Percentiles rank a stretch among this genome's conserved stretches.
phyloP scores from a whole-genome alignment of 2,888 invertebrate species.

The Sisyra terminalis region DNA sequence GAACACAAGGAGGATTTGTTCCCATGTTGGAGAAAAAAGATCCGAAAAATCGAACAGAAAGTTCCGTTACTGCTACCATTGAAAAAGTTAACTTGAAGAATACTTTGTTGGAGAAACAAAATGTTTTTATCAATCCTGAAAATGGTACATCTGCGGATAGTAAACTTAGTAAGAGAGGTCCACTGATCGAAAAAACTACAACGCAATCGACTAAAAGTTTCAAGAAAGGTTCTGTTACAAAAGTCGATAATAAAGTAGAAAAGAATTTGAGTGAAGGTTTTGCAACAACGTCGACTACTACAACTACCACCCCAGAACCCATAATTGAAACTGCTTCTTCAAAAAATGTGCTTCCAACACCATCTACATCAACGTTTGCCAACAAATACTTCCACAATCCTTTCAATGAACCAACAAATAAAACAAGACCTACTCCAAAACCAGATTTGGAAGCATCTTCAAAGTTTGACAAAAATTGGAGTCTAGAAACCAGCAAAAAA shows the following conservation, averaged over 20 bases:
- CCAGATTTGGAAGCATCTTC: no score
- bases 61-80: not conserved
- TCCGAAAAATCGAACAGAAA: no score
- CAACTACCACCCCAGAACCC: conserved; percentile 6
- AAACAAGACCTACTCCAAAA: no score
- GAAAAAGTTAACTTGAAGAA: not conserved
- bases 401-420: conserved; percentile 7
- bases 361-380: conserved; percentile 11
- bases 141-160: conserved; percentile 5
- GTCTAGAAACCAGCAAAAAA: no score
- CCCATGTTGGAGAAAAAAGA: conserved; percentile 31
- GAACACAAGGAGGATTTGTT: conserved; percentile 48
- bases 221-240: conserved; percentile 1
- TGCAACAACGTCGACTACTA: conserved; percentile 7
- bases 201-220: conserved; percentile 1
- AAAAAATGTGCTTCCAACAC: conserved; percentile 11
- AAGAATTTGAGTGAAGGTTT: not conserved
- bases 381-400: conserved; percentile 10
- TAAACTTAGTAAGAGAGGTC: conserved; percentile 9
- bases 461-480: no score
- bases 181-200: conserved; percentile 9
- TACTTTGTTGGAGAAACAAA: conserved; percentile 10
- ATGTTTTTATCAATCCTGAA: conserved; percentile 6
- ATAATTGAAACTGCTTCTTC: conserved; percentile 1
- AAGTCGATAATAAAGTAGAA: conserved; percentile 5